Conservation (phyloP, 2,888 invertebrate genomes). For the Rotaria sp. region DNA sequence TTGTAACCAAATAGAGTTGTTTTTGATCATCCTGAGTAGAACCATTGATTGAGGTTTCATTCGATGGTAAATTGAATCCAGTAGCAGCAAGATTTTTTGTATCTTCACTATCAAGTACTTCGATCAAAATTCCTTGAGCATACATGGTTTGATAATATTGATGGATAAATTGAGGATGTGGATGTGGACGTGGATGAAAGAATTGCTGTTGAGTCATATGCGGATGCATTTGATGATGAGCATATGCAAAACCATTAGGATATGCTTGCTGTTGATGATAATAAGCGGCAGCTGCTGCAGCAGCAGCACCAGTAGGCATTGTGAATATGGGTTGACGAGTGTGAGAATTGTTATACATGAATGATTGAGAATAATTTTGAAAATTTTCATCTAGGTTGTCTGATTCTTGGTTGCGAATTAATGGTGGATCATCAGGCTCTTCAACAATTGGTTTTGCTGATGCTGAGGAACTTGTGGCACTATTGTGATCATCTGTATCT, state of each 20-base stretch:
- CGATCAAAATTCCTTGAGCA: background rate
- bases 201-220: background rate
- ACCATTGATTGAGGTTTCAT: background rate
- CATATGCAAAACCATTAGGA: background rate
- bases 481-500: constrained; percentile 3
- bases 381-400: background rate
- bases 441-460: constrained; percentile 5
- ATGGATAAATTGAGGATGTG: background rate
- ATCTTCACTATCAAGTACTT: background rate
- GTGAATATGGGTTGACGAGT: background rate
- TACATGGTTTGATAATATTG: background rate
- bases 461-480: background rate
- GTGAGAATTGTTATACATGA: background rate
- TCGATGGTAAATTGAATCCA: background rate
- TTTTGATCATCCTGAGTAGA: background rate
- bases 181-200: background rate
- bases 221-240: background rate
- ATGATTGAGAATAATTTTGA: background rate
- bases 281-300: background rate
- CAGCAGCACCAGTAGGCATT: background rate
- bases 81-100: background rate
- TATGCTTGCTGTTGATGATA: background rate
- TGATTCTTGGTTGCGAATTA: background rate
- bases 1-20: background rate
- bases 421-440: constrained; percentile 10